A percentile compares a stretch with the other conserved stretches of the same genome.
Evolutionary conservation across 2,113 vertebrate species (phyloP).

Genomic region (Talpa occidentalis): DNA sequence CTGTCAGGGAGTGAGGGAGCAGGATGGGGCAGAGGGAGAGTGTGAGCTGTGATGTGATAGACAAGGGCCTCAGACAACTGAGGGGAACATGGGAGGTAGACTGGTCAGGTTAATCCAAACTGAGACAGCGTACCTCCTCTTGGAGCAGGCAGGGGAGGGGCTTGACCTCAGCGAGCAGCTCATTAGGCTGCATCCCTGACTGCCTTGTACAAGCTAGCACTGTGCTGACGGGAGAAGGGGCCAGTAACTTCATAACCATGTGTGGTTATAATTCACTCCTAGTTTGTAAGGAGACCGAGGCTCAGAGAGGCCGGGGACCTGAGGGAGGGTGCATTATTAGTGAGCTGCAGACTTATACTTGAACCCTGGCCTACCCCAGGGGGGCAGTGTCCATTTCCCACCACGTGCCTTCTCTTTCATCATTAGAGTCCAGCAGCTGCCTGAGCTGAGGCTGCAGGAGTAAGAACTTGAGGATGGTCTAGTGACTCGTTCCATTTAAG

Average conservation of each 20-base stretch:
- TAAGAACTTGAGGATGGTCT: not conserved
- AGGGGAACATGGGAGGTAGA: too few relatives aligned
- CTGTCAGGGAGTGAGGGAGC: not conserved
- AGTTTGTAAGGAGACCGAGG: not conserved
- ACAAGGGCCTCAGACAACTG: not conserved
- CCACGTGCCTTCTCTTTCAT: not conserved
- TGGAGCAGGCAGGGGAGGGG: not conserved
- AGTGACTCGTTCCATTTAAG: not conserved
- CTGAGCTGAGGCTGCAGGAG: not conserved
- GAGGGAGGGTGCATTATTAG: not conserved
- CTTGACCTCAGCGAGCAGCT: not conserved
- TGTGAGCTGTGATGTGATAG: not conserved
- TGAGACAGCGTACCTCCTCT: fast-evolving
- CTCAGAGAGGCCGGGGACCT: not conserved
- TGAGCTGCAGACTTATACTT: not conserved
- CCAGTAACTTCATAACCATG: not conserved
- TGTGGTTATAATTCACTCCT: not conserved
- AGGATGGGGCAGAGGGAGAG: not conserved
- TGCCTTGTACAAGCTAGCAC: not conserved
- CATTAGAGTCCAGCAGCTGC: not conserved
- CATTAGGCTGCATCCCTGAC: not conserved
- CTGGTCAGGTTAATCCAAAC: fast-evolving
- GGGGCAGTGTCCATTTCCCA: fast-evolving
- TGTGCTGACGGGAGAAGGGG: not conserved
- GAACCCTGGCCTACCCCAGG: not conserved